phyloP scores from a whole-genome alignment of 2,113 vertebrate species.

The Hypanus sabinus region DNA sequence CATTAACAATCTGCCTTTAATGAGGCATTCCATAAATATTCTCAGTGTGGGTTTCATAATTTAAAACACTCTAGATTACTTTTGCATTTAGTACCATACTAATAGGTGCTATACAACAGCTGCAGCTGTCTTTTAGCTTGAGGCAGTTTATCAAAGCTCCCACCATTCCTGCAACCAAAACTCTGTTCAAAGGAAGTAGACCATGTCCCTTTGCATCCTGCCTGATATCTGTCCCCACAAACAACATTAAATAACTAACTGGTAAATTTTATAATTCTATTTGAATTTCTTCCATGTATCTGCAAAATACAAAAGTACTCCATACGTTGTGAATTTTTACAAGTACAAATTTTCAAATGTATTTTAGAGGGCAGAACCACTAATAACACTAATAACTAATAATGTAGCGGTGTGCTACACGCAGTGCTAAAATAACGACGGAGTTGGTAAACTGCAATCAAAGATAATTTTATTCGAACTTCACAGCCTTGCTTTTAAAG shows the following conservation, averaged over 20 bases:
- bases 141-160: not conserved
- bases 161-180: not conserved
- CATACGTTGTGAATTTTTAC: not conserved
- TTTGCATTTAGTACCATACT: not conserved
- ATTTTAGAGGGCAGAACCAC: not conserved
- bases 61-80: not conserved
- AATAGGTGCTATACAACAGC: not conserved
- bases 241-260: not conserved
- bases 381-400: no score
- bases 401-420: no score
- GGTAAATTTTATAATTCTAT: not conserved
- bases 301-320: not conserved
- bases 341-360: not conserved
- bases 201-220: not conserved
- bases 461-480: no score
- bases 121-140: no score
- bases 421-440: no score
- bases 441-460: no score
- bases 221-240: not conserved
- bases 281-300: not conserved
- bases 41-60: not conserved
- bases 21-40: not conserved
- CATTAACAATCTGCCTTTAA: not conserved
- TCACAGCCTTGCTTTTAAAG: no score
- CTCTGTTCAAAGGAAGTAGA: not conserved